Evolutionary conservation across 2,797 vertebrate species (phyloP).

Genomic region (Crenuchus spilurus): DNA sequence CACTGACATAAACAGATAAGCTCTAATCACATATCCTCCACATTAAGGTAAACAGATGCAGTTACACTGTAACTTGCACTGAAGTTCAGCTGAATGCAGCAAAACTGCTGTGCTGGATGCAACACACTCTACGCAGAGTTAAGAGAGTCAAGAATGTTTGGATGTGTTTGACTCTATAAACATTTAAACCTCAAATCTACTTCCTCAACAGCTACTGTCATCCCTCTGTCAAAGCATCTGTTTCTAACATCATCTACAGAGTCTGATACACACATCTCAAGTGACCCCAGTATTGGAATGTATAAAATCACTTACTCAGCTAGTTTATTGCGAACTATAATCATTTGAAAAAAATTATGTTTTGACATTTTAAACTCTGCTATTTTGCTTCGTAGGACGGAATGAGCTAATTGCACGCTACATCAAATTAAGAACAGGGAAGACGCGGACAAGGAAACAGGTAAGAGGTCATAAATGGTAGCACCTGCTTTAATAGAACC

Average conservation of each 20-base stretch:
- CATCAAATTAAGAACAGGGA: conserved; percentile 89
- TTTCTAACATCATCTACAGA: conserved; percentile 11
- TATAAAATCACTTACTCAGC: conserved; percentile 62
- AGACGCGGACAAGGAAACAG: conserved; percentile 89
- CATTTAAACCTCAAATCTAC: conserved; percentile 8
- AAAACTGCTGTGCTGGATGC: background rate
- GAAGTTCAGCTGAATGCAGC: background rate
- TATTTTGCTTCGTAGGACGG: conserved; percentile 72
- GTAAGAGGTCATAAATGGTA: conserved; percentile 63
- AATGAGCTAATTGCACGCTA: conserved; percentile 89
- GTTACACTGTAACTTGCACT: background rate
- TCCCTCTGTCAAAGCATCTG: conserved; percentile 22
- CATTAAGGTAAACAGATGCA: conserved; percentile 43
- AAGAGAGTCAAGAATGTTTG: conserved; percentile 2
- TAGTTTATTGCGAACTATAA: background rate
- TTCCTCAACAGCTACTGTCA: conserved; percentile 24
- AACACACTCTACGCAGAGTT: background rate
- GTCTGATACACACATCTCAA: conserved; percentile 24
- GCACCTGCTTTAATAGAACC: background rate
- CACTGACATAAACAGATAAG: conserved; percentile 55
- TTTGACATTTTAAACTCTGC: conserved; percentile 12
- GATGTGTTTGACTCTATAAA: conserved; percentile 14
- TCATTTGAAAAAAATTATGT: background rate
- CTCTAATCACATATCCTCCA: conserved; percentile 17
- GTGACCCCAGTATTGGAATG: background rate